Conservation (phyloP, 2,888 invertebrate genomes). For the Petrolisthes cinctipes region DNA sequence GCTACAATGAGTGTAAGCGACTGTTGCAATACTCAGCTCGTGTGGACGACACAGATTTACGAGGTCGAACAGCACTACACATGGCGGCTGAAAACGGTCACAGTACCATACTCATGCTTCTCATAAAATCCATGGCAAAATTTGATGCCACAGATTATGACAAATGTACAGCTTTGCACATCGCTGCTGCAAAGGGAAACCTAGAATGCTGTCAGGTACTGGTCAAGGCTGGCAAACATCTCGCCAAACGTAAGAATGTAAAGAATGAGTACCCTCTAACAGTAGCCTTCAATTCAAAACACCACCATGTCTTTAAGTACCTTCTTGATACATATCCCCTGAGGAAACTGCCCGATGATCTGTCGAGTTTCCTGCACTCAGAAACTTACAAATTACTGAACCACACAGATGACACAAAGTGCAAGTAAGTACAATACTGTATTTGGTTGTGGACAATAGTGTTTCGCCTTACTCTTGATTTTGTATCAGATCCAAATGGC, state of each 20-base stretch:
- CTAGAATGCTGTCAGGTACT: constrained; percentile 41
- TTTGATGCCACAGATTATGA: neutral
- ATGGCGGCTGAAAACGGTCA: neutral
- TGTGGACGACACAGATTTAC: neutral
- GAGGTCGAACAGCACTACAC: neutral
- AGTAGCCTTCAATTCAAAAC: constrained; percentile 20
- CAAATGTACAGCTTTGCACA: constrained; percentile 30
- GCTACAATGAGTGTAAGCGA: neutral
- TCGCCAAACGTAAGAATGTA: constrained; percentile 4
- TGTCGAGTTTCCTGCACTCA: no score
- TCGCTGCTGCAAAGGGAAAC: constrained; percentile 37
- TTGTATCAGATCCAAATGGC: no score
- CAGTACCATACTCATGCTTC: no score
- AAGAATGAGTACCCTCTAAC: constrained; percentile 25
- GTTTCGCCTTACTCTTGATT: no score
- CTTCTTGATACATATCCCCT: constrained; percentile 2
- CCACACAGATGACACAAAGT: no score
- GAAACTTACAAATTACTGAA: no score
- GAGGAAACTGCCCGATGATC: no score
- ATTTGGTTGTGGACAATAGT: no score
- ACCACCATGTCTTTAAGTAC: constrained; percentile 1
- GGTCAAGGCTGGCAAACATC: constrained; percentile 9
- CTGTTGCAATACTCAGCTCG: neutral
- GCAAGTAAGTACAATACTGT: no score
- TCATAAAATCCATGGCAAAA: no score